Conservation (phyloP, 2,113 vertebrate genomes). For the Myodes glareolus region DNA sequence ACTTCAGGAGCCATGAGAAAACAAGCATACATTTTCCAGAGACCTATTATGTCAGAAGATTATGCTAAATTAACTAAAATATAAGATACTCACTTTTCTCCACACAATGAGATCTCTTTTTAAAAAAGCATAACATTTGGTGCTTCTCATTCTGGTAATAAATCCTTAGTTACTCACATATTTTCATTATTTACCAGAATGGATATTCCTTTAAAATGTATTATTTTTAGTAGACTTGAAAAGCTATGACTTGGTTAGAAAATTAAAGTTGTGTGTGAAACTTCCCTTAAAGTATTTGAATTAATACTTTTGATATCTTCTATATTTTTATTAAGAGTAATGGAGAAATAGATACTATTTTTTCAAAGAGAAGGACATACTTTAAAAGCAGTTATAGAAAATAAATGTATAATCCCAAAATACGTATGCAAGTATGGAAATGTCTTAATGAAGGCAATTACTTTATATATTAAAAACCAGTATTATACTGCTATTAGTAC, state of each 20-base stretch:
- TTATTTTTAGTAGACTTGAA: background rate
- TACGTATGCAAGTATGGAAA: background rate
- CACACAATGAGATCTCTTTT: background rate
- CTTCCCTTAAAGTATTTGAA: background rate
- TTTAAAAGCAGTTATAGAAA: background rate
- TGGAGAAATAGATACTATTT: background rate
- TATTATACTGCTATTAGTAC: background rate
- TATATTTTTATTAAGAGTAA: background rate
- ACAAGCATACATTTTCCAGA: constrained; percentile 15
- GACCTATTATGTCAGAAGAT: background rate
- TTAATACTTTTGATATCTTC: background rate
- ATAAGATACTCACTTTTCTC: background rate
- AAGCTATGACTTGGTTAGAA: background rate
- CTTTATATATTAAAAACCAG: background rate
- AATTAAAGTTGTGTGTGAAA: background rate
- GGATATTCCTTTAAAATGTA: background rate
- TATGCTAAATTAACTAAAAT: constrained; percentile 36
- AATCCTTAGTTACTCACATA: background rate
- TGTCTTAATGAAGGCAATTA: background rate
- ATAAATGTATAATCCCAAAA: background rate
- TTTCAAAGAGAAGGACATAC: background rate
- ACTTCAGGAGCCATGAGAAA: constrained; percentile 32
- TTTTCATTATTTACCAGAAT: background rate
- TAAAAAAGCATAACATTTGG: background rate
- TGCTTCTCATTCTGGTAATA: background rate